Percentiles rank a stretch among this genome's conserved stretches.
phyloP scores from a whole-genome alignment of 2,888 invertebrate species.

The Melieria picta region DNA sequence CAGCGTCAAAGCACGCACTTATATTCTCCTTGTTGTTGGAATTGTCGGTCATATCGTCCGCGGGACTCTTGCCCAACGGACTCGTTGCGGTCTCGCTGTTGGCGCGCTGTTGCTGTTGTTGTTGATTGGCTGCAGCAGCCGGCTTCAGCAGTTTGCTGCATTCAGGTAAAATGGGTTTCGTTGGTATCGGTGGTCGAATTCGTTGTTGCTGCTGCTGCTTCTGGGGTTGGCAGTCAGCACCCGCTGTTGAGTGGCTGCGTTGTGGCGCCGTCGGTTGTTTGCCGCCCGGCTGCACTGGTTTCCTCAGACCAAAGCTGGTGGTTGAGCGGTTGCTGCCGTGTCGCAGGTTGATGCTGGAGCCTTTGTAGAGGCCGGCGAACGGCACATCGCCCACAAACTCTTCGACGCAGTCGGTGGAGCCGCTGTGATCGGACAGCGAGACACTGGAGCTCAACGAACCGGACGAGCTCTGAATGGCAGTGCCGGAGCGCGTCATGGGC shows the following conservation, averaged over 20 bases:
- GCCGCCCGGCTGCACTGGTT: not conserved
- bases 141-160: constrained; percentile 51
- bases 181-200: constrained; percentile 53
- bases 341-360: constrained; percentile 57
- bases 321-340: constrained; percentile 3
- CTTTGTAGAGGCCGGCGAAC: constrained; percentile 85
- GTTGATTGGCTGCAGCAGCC: not conserved
- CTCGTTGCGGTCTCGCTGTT: not conserved
- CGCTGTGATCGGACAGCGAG: constrained; percentile 78
- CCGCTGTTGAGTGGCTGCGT: constrained; percentile 39
- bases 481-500: constrained; percentile 48
- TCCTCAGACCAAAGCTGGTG: not conserved
- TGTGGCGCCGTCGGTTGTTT: constrained; percentile 6
- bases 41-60: not conserved
- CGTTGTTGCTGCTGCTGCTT: constrained; percentile 40
- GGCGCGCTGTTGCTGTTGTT: constrained; percentile 24
- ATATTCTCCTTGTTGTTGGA: constrained; percentile 41
- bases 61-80: constrained; percentile 14
- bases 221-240: constrained; percentile 31
- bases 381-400: constrained; percentile 87
- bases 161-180: constrained; percentile 54
- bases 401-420: constrained; percentile 82
- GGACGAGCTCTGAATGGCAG: constrained; percentile 63
- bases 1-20: constrained; percentile 39
- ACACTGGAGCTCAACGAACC: constrained; percentile 80